Evolutionary conservation across 2,888 invertebrate genomes (phyloP).

Genomic region (Phyllotreta cruciferae): DNA sequence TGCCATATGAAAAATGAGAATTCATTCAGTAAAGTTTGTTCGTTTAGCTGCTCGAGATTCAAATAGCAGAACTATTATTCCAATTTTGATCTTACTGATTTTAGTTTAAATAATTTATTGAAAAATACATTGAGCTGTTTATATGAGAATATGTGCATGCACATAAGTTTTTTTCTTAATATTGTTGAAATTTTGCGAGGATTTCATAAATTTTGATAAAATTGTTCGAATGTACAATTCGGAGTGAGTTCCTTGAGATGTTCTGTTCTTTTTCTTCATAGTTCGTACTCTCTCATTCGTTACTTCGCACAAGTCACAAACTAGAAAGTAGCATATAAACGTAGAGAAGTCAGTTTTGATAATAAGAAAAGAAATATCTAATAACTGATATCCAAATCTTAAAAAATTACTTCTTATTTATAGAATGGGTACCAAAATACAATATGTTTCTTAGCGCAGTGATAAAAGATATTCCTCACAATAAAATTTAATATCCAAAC

Average conservation of each 20-base stretch:
- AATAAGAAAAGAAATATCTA: slow-evolving; percentile 16
- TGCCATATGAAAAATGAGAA: not conserved
- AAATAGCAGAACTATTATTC: too few relatives aligned
- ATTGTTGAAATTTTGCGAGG: too few relatives aligned
- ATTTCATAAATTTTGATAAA: too few relatives aligned
- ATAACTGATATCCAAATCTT: slow-evolving; percentile 14
- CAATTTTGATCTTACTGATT: too few relatives aligned
- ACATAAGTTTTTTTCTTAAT: too few relatives aligned
- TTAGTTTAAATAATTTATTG: too few relatives aligned
- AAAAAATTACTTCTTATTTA: slow-evolving; percentile 26
- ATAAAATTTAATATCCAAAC: slow-evolving; percentile 26
- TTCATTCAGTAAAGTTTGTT: not conserved
- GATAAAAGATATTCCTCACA: slow-evolving; percentile 31
- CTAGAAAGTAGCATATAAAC: slow-evolving; percentile 15
- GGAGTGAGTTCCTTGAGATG: too few relatives aligned
- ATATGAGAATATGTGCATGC: too few relatives aligned
- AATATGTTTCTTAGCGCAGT: slow-evolving; percentile 39
- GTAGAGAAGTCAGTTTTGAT: slow-evolving; percentile 21
- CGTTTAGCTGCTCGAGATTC: not conserved
- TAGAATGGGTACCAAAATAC: slow-evolving; percentile 40
- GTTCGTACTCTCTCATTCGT: too few relatives aligned
- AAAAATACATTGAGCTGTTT: too few relatives aligned
- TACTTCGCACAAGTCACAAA: not conserved
- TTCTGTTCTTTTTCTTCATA: too few relatives aligned
- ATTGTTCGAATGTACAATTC: too few relatives aligned